Evolutionary conservation across 2,113 vertebrate genomes (phyloP).

Genomic region (Ptilorrhoa leucosticta): DNA sequence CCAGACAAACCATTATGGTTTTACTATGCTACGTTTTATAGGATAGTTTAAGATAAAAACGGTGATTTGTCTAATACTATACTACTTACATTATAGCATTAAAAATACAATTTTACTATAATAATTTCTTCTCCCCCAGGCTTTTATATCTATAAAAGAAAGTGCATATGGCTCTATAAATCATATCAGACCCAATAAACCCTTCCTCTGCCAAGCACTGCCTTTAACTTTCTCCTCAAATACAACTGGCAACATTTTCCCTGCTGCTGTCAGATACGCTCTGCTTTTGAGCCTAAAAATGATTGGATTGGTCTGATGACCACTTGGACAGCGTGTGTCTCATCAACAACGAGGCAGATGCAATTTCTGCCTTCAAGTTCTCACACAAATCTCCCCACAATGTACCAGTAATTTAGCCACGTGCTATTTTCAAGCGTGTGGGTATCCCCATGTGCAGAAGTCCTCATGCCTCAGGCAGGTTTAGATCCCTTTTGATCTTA

Average conservation of each 20-base stretch:
- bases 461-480: not conserved
- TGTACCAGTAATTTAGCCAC: not conserved
- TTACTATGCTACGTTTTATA: constrained; percentile 11
- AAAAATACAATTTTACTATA: constrained; percentile 39
- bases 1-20: not conserved
- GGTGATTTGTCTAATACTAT: constrained; percentile 25
- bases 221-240: constrained; percentile 23
- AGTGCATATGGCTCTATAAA: constrained; percentile 51
- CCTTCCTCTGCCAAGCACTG: not conserved
- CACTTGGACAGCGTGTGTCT: not conserved
- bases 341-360: not conserved
- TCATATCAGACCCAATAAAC: constrained; percentile 48
- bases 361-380: not conserved
- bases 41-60: constrained; percentile 6
- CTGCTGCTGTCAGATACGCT: not conserved
- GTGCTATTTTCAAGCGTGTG: rapidly evolving
- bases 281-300: constrained; percentile 6
- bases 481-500: not conserved
- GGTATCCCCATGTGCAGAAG: not conserved
- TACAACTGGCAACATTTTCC: not conserved
- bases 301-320: not conserved
- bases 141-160: constrained; percentile 42
- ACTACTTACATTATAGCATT: constrained; percentile 7
- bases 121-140: constrained; percentile 5
- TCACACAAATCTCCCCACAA: not conserved